Percentiles rank a stretch among this genome's conserved stretches.
phyloP scores from a whole-genome alignment of 2,113 vertebrate genomes.

The Puntigrus tetrazona region DNA sequence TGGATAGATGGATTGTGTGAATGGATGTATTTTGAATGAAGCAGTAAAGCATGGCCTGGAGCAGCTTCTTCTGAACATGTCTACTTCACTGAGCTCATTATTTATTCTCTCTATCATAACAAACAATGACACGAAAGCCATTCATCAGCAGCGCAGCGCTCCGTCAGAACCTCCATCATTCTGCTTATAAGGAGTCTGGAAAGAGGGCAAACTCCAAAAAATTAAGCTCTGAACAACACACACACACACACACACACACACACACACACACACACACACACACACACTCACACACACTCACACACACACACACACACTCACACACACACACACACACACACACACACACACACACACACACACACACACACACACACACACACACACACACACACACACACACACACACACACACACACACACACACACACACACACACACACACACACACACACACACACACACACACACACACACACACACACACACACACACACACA shows the following conservation, averaged over 20 bases:
- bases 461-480: too few relatives aligned
- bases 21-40: too few relatives aligned
- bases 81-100: constrained; percentile 3
- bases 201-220: constrained; percentile 37
- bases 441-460: too few relatives aligned
- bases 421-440: too few relatives aligned
- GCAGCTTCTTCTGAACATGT: neutral
- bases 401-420: neutral
- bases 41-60: neutral
- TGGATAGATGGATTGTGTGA: neutral
- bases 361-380: too few relatives aligned
- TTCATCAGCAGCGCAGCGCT: constrained; percentile 54
- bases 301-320: neutral
- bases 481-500: neutral
- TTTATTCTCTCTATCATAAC: constrained; percentile 42
- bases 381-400: too few relatives aligned
- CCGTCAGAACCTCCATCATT: constrained; percentile 36
- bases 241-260: neutral
- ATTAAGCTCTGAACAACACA: constrained; percentile 3
- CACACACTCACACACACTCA: too few relatives aligned
- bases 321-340: too few relatives aligned
- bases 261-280: too few relatives aligned
- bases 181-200: constrained; percentile 50
- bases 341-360: too few relatives aligned
- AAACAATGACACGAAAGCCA: constrained; percentile 44